phyloP scores from a whole-genome alignment of 2,113 vertebrate genomes.

The Pangasianodon hypophthalmus region DNA sequence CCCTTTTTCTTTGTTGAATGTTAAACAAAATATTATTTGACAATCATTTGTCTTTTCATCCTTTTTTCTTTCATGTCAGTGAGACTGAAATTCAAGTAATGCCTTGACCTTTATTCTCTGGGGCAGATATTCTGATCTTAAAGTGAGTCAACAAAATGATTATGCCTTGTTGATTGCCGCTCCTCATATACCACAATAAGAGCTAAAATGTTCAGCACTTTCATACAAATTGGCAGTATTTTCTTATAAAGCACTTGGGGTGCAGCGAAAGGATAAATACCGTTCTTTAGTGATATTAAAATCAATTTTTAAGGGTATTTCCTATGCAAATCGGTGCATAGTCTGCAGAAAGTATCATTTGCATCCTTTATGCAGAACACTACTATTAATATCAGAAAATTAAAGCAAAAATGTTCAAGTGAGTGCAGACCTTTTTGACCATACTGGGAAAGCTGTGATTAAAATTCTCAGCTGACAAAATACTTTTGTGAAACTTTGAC shows the following conservation, averaged over 20 bases:
- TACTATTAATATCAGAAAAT: conserved; percentile 37
- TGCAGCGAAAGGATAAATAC: background rate
- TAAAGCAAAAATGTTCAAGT: conserved; percentile 15
- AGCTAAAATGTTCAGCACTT: conserved; percentile 19
- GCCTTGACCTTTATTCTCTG: background rate
- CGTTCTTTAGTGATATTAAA: conserved; percentile 10
- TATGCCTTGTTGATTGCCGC: conserved; percentile 4
- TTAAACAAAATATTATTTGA: background rate
- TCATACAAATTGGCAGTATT: background rate
- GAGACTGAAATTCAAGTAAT: background rate
- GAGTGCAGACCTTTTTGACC: conserved; percentile 22
- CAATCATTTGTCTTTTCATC: background rate
- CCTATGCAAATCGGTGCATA: conserved; percentile 17
- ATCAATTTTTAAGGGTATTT: conserved; percentile 19
- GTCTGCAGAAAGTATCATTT: conserved; percentile 23
- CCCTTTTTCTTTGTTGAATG: background rate
- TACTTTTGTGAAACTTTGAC: background rate
- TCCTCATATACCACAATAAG: conserved; percentile 9
- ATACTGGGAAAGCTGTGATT: background rate
- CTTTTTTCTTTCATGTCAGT: background rate
- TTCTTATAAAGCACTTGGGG: background rate
- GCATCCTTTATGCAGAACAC: conserved; percentile 14
- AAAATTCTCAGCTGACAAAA: conserved; percentile 21
- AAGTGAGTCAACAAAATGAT: conserved; percentile 9
- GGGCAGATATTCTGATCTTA: conserved; percentile 8